A percentile compares a stretch with the other conserved stretches of the same genome.
phyloP scores from a whole-genome alignment of 1,140 invertebrate genomes.

The Drosophila truncata region DNA sequence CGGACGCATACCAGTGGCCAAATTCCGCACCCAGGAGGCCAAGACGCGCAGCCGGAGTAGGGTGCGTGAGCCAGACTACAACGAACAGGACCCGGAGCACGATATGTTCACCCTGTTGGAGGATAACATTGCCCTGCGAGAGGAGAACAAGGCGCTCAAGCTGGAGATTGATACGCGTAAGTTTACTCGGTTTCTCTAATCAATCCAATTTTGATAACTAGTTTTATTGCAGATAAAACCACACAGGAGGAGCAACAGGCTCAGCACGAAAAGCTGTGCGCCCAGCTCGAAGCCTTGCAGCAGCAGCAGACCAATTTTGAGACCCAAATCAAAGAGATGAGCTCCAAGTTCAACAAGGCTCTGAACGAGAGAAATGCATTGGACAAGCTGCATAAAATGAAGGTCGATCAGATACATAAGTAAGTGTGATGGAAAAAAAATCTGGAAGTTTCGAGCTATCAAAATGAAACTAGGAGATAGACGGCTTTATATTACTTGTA shows the following conservation, averaged over 20 bases:
- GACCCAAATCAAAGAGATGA: constrained; percentile 67
- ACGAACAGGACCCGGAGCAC: constrained; percentile 81
- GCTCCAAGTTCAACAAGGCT: constrained; percentile 64
- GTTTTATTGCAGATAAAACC: constrained; percentile 63
- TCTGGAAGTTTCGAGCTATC: neutral
- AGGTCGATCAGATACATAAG: constrained; percentile 76
- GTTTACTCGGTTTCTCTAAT: neutral
- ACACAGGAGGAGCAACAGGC: constrained; percentile 69
- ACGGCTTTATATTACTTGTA: too few relatives aligned
- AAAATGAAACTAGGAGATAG: too few relatives aligned
- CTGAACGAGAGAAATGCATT: constrained; percentile 74
- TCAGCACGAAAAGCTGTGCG: constrained; percentile 69
- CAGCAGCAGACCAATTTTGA: constrained; percentile 65
- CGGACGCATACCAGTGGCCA: constrained; percentile 80
- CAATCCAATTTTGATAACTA: neutral
- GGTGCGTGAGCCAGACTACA: constrained; percentile 79
- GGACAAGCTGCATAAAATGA: constrained; percentile 83
- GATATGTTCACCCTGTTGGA: constrained; percentile 83
- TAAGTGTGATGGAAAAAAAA: constrained; percentile 8
- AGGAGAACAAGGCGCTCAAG: constrained; percentile 82
- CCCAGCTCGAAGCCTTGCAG: constrained; percentile 63
- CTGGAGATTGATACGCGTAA: constrained; percentile 76
- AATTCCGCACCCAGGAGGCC: constrained; percentile 79
- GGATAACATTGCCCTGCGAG: constrained; percentile 82
- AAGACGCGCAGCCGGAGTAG: constrained; percentile 81